Percentiles rank a stretch among this genome's conserved stretches.
Evolutionary conservation across 1,140 invertebrate species (phyloP).

Genomic region (Acyrthosiphon pisum): DNA sequence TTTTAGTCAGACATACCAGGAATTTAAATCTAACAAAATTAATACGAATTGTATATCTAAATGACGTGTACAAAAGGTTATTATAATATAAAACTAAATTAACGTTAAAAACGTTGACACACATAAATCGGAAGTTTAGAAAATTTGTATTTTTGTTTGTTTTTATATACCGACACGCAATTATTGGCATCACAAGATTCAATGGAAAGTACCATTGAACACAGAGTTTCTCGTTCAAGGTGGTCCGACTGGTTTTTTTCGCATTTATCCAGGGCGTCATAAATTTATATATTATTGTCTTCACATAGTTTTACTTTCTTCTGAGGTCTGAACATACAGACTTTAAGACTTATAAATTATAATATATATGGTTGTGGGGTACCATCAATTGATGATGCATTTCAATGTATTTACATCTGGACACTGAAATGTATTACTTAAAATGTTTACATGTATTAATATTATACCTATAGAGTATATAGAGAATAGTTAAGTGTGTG

Average conservation of each 20-base stretch:
- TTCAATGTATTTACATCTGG: not conserved
- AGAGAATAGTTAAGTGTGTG: no score
- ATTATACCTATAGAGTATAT: no score
- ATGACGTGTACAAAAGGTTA: not conserved
- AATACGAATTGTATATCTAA: not conserved
- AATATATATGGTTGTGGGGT: not conserved
- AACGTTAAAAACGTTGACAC: not conserved
- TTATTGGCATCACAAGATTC: not conserved
- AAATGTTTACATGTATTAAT: not conserved
- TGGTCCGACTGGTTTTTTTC: slow-evolving; percentile 46
- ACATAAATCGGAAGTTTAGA: not conserved
- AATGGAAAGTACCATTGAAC: slow-evolving; percentile 48
- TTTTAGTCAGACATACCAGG: not conserved
- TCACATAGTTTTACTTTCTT: slow-evolving; percentile 53
- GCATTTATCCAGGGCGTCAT: slow-evolving; percentile 14
- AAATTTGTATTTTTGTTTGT: not conserved
- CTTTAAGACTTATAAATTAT: not conserved
- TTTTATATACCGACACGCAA: not conserved
- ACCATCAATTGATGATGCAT: not conserved
- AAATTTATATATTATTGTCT: not conserved
- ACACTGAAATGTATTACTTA: not conserved
- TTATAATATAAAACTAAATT: not conserved
- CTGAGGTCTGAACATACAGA: not conserved
- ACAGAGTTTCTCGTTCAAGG: slow-evolving; percentile 49
- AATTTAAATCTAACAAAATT: not conserved